phyloP scores from a whole-genome alignment of 2,797 vertebrate species.

The Tapera naevia region DNA sequence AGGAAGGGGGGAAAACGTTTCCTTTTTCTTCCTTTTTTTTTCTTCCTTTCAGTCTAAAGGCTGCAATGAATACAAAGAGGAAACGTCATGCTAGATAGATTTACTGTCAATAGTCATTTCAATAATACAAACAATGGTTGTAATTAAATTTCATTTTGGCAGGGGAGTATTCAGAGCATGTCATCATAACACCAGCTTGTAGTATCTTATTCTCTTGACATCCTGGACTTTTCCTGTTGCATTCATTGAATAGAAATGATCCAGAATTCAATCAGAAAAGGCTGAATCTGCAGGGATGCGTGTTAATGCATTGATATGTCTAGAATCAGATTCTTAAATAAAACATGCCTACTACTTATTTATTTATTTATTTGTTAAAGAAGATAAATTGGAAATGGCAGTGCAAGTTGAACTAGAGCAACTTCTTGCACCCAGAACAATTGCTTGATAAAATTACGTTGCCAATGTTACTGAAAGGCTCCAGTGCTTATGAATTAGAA shows the following conservation, averaged over 20 bases:
- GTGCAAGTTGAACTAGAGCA: constrained; percentile 13
- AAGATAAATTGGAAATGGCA: constrained; percentile 40
- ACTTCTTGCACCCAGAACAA: constrained; percentile 10
- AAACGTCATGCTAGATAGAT: constrained; percentile 54
- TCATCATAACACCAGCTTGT: constrained; percentile 40
- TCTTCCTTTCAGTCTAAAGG: constrained; percentile 72
- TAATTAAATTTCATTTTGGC: constrained; percentile 74
- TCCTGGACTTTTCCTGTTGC: constrained; percentile 51
- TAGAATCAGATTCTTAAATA: constrained; percentile 71
- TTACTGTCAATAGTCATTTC: constrained; percentile 66
- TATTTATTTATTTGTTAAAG: constrained; percentile 54
- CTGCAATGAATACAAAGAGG: constrained; percentile 52
- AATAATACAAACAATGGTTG: constrained; percentile 75
- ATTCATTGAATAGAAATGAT: constrained; percentile 62
- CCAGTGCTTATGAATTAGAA: background rate
- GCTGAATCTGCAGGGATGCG: constrained; percentile 39
- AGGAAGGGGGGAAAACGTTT: constrained; percentile 78
- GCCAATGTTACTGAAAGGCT: background rate
- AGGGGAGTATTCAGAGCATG: constrained; percentile 62
- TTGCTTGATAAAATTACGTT: background rate
- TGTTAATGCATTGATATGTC: constrained; percentile 53
- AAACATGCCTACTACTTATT: constrained; percentile 43
- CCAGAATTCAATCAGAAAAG: constrained; percentile 64
- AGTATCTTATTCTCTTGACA: constrained; percentile 63
- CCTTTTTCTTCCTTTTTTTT: constrained; percentile 62